Base-by-base conservation (phyloP, 2,113 vertebrate species). In the Gasterosteus aculeatus region DNA sequence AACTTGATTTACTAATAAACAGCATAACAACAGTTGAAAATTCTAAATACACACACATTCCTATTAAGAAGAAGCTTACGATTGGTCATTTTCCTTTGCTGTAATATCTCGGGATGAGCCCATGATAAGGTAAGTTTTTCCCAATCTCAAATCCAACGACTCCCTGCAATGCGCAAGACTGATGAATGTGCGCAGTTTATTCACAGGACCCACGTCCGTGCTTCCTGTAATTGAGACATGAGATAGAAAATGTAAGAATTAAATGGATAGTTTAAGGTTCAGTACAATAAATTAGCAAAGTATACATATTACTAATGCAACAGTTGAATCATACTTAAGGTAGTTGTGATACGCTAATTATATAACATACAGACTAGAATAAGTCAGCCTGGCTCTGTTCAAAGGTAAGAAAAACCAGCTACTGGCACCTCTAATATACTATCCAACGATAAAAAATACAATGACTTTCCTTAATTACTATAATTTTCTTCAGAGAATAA, bases 81-180 rank as follows among this genome's bases (percentile, higher is more conserved):
- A 0, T 35, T 68, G 0, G 0, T 2, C 2, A 16, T 10, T 0
- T 0, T 78, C 41, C 4, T 81, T 69, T 67, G 2, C 5, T 67
- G 75, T 7, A 65, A 88, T 83, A 54, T 93, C 88, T 54, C 29
- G 70, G 22, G 85, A 88, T 3, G 75, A 31, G 5, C 93, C 93
- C 92, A 94, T 94, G 79, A 94, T 62, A 9, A 94, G 92, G 72
- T 93, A 94, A 0, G 62, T 74, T 53, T 88, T 91, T 4, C 58
- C 85, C 0, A 1, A 3, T 1, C 0, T 1, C 14, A 94, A 47
- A 35, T 15, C 62, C 35, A 93, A 73, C 72, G 76, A 18, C 0
- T 82, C 65, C 69, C 90, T 91, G 84, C 94, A 94, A 62, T 86
- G 74, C 1, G 75, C 66, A 65, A 83, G 88, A 83, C 89, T 83